Evolutionary conservation across 2,888 invertebrate species (phyloP).

Genomic region (Baronia brevicornis): DNA sequence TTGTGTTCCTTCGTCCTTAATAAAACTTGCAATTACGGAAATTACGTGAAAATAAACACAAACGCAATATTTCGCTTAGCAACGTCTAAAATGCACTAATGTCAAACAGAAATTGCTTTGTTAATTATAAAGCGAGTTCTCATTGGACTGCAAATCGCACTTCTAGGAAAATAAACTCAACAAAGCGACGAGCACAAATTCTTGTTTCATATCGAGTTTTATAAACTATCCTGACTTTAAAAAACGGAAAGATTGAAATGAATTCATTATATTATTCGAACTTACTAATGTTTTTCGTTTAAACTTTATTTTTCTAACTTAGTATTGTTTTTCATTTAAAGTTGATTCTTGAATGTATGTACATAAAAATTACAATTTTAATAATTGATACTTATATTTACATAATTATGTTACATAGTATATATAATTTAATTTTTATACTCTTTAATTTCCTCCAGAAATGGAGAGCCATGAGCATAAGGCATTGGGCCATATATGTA

Average conservation of each 20-base stretch:
- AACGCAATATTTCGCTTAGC: slow-evolving; percentile 43
- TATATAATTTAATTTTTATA: too few relatives aligned
- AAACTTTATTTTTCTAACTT: too few relatives aligned
- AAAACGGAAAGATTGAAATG: slow-evolving; percentile 23
- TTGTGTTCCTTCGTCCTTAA: slow-evolving; percentile 38
- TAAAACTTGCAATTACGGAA: slow-evolving; percentile 52
- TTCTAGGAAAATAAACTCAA: slow-evolving; percentile 36
- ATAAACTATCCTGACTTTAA: slow-evolving; percentile 23
- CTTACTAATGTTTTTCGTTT: too few relatives aligned
- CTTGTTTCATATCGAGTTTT: slow-evolving; percentile 26
- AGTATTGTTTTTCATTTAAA: too few relatives aligned
- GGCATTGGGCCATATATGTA: too few relatives aligned
- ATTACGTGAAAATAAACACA: slow-evolving; percentile 61
- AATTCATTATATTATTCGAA: slow-evolving; percentile 20
- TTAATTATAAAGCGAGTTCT: slow-evolving; percentile 52
- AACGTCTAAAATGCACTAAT: slow-evolving; percentile 54
- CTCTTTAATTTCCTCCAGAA: too few relatives aligned
- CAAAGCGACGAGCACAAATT: slow-evolving; percentile 24
- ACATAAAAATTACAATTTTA: too few relatives aligned
- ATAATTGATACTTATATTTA: too few relatives aligned
- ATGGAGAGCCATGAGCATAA: too few relatives aligned
- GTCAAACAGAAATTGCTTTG: slow-evolving; percentile 49
- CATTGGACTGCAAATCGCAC: slow-evolving; percentile 35
- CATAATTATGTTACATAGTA: too few relatives aligned
- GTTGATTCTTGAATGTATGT: too few relatives aligned